These are phyloP conservation scores for Arge pagana DNA, from an alignment of 2,888 invertebrate species.

Conservation along the genomic window DNA sequence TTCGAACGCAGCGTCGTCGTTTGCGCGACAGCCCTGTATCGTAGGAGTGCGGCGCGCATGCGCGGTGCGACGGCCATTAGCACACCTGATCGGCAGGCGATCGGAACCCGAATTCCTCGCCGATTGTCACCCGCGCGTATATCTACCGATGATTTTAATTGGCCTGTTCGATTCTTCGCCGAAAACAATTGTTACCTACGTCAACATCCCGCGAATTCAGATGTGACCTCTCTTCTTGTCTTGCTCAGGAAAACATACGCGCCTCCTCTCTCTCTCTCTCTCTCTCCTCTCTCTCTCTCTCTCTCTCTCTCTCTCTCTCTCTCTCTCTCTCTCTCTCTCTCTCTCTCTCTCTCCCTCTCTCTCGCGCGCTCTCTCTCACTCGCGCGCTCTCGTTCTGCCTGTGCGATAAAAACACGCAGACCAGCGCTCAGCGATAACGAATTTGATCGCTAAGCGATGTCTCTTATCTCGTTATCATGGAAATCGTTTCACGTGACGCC, in stretches of 20 bases:
- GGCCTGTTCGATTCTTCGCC: too few relatives aligned
- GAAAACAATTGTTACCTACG: too few relatives aligned
- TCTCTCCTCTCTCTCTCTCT: too few relatives aligned
- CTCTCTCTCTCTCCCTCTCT: conserved; percentile 6
- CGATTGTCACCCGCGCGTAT: conserved; percentile 2
- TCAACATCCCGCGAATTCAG: too few relatives aligned
- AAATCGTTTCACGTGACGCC: too few relatives aligned
- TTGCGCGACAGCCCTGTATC: conserved; percentile 4
- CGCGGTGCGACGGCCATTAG: conserved; percentile 27
- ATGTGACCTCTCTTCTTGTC: too few relatives aligned
- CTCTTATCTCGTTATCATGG: too few relatives aligned
- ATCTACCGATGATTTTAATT: conserved; percentile 21
- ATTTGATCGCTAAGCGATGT: too few relatives aligned
- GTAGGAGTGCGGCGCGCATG: conserved; percentile 14
- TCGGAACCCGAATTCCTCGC: conserved; percentile 21
- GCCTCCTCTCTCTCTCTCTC: conserved; percentile 6
- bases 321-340: conserved; percentile 5
- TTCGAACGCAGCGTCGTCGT: too few relatives aligned
- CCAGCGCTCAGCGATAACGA: too few relatives aligned
- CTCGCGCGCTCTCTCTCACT: background rate
- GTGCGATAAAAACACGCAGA: conserved; percentile 23
- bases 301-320: too few relatives aligned
- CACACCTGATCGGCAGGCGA: conserved; percentile 26
- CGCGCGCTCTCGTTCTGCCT: background rate
- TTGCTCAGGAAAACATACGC: too few relatives aligned